Evolutionary conservation across 2,888 invertebrate species (phyloP).

Genomic region (Trypoxylon attenuatum): DNA sequence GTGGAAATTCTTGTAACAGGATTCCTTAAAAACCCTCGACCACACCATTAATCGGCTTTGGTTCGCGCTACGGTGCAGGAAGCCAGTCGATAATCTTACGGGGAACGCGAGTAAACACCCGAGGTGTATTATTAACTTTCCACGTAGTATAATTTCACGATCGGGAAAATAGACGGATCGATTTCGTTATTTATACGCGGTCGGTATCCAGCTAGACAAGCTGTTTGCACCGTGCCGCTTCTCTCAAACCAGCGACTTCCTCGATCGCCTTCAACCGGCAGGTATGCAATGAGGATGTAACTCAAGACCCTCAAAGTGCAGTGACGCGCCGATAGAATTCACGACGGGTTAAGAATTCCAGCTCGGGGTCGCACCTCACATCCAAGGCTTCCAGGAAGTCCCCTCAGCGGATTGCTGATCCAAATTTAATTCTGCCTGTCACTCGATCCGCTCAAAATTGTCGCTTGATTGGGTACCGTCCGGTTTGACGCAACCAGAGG

Average conservation of each 20-base stretch:
- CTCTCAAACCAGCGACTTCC: no score
- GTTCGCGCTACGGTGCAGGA: neutral
- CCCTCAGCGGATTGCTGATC: slow-evolving; percentile 15
- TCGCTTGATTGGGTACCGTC: no score
- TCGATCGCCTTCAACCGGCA: no score
- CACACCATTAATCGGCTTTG: neutral
- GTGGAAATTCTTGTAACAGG: neutral
- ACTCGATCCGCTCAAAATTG: no score
- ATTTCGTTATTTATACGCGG: neutral
- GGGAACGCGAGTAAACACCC: neutral
- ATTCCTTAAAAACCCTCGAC: neutral
- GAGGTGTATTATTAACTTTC: neutral
- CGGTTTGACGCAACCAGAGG: no score
- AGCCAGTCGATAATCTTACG: neutral
- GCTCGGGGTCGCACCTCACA: slow-evolving; percentile 30
- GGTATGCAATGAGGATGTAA: slow-evolving; percentile 50
- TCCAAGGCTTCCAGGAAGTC: slow-evolving; percentile 44
- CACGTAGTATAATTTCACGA: neutral
- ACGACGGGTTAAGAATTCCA: slow-evolving; percentile 44
- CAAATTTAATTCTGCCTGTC: slow-evolving; percentile 30
- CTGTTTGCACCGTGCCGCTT: no score
- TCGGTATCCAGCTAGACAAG: no score
- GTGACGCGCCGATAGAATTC: slow-evolving; percentile 21
- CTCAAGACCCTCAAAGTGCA: slow-evolving; percentile 28
- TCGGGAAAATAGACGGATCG: neutral